Base-by-base conservation (phyloP, 2,888 invertebrate species). In the Acleris emargana region DNA sequence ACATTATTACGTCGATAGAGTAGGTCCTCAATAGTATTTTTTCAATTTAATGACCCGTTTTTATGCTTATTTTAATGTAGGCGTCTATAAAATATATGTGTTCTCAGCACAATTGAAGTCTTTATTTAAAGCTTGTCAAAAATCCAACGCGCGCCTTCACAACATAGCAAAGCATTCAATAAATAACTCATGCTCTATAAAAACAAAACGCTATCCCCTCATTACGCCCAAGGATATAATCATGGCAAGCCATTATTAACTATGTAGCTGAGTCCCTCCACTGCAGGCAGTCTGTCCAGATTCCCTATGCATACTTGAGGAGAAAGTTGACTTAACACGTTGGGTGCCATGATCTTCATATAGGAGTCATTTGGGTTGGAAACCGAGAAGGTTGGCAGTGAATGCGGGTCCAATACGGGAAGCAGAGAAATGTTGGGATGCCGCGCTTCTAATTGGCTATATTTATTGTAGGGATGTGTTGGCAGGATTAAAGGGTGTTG, bases 171-270 rank as follows among this genome's bases (percentile, higher is more conserved):
- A 55, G 60, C 47, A 57, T 61, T 57, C 51, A 50, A 60, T 38
- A 59, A 59, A 64, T 53, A 53, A 22, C 22, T 52, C 20, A 22
- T 45, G 18, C 7, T 25, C 18, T 38, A 60, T 11, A 61, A 57
- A 61, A 61, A 66, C 55, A 45, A 61, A 61, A 57, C 60, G 32
- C 55, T 60, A 43, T 61, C 45, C 28, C 17, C 47, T 57, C 52
- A 61, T 61, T 61, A 61, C 47, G 60, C 57, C 57, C 57, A 66
- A 66, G 66, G 66, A 66, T 66, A 52, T 66, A 61, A 66, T 66
- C 66, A 61, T 52, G 51, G 32, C 25, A 25, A 51, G 50, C 49
- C 51, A 47, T 45, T 60, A 55, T 66, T 52, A 61, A 66, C 57
- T 51, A 57, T 38, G 61, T 66, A 7, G 50, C 18, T 52, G 55